Base-by-base conservation (phyloP, 2,888 invertebrate species). In the Oxyscelio sp. region DNA sequence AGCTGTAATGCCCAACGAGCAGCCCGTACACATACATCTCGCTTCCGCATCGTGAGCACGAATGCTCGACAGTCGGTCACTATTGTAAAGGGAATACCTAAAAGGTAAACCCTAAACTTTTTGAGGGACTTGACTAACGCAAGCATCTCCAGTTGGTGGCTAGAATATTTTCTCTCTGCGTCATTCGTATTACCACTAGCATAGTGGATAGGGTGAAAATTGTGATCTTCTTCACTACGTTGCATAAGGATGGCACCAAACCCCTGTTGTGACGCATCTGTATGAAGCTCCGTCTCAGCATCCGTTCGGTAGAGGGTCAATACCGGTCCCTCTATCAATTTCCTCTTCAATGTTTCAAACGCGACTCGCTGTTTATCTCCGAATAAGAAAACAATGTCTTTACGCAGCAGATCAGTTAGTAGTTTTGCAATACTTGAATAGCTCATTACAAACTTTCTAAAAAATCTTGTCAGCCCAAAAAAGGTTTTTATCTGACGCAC, bases 271-370 rank as follows among this genome's bases (percentile, higher is more conserved):
- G 54, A 54, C 1, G 54, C 27, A 31, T 22, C 54, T 1, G 54
- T 54, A 31, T 54, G 54, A 15, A 54, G 11, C 31, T 54, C 31
- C 17, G 54, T 54, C 11, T 54, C 54, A 17, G 54, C 54, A 17
- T 17, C 27, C 11, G 15, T 5, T 6, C 17, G 54, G 17, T 31
- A 54, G 2, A 54, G 22, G 3, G 27, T 4, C 31, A 21, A 8
- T 1, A 40, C n/a, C 13, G 40, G 40, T 8, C n/a, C 40, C 40
- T 40, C 40, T 3, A 9, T 34, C 11, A 34, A 11, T 9, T 11
- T 34, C 11, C 11, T 5, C 9, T 34, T 34, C 9, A 34, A 34
- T 11, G 5, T 9, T 4, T 34, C n/a, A 22, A 24, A 24, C 24
- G 24, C 24, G 52, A 1, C 27, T n/a, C 24, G 24, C 52, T 52